phyloP scores from a whole-genome alignment of 2,113 vertebrate species.

The Bufo gargarizans region DNA sequence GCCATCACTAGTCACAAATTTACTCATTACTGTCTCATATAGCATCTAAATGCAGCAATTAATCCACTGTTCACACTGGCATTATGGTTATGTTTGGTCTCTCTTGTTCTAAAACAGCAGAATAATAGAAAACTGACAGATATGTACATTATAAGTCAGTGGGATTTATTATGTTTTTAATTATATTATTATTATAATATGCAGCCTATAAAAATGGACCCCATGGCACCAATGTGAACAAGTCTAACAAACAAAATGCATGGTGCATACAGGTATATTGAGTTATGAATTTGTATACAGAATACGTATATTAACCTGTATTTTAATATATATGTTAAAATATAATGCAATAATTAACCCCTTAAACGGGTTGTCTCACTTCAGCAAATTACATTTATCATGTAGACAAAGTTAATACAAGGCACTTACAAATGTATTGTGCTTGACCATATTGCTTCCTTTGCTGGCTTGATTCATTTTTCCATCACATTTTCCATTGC shows the following conservation, averaged over 20 bases:
- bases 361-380: no score
- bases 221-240: neutral
- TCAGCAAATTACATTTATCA: no score
- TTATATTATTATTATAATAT: neutral
- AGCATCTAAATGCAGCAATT: no score
- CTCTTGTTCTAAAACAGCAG: neutral
- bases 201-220: neutral
- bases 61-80: no score
- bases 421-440: no score
- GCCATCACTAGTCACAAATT: no score
- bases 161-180: neutral
- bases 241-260: neutral
- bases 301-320: neutral
- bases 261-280: neutral
- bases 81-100: neutral
- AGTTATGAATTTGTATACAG: neutral
- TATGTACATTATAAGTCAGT: neutral
- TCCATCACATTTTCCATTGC: no score
- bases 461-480: no score
- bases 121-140: neutral
- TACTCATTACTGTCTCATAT: no score
- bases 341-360: neutral
- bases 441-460: no score
- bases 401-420: no score
- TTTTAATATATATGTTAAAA: neutral